Base-by-base conservation (phyloP, 2,888 invertebrate genomes). In the Ophion ventricosus region DNA sequence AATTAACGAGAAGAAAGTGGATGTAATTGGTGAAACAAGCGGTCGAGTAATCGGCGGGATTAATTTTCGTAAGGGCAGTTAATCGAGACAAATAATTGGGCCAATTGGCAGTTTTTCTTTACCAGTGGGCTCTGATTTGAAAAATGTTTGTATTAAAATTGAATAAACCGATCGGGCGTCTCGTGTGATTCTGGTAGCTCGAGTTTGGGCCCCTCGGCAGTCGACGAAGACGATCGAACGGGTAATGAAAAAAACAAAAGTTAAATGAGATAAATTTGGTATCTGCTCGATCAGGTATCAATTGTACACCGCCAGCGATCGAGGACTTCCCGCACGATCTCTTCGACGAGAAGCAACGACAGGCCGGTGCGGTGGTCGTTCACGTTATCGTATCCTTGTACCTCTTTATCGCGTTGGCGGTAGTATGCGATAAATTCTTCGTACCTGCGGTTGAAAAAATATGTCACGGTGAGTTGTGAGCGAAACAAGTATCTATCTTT, bases 401-500 rank as follows among this genome's bases (percentile, higher is more conserved):
- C 93, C 94, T 95, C 91, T 96, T 96, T 92, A 94, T 95, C 85
- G 95, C 95, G 35, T 93, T 96, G 89, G 96, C 95, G 73, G 94
- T 96, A 89, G 95, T 96, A 88, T 96, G 96, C 92, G 96, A 96
- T 91, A 95, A 95, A 90, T 96, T 95, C 92, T 96, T 96, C 91
- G 96, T 96, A 83, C 95, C 96, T 79, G 95, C 95, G 67, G 94
- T 96, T 88, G 95, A 95, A 92, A 94, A 94, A 90, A 95, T 96
- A 90, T 95, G 95, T 91, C 94, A 95, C 91, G 95, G 95, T 95
- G 93, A 93, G 93, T 67, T 63, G 83, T 67, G 49, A 40, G 43
- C 69, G 57, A 23, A 17, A 57, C 40, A 66, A 20, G 75, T n/a
- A n/a, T n/a, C n/a, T n/a, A 63, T 49, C 23, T 20, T 23, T 57